These are phyloP conservation scores for Isaurus tuberculatus DNA, from an alignment of 92 coral and sea anemone genomes.

Conservation along the genomic window DNA sequence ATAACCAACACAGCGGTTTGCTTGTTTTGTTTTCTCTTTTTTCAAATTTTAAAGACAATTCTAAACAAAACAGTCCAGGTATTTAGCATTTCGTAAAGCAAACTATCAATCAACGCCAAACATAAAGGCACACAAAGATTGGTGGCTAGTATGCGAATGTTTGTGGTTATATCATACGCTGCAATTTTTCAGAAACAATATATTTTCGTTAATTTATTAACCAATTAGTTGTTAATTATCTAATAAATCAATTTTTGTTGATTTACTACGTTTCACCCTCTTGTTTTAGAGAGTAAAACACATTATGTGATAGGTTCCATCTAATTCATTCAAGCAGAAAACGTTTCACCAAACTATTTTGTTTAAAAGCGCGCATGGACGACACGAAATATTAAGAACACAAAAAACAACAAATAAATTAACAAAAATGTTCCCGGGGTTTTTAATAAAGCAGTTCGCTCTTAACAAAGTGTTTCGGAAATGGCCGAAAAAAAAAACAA, in stretches of 20 bases:
- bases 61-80: neutral
- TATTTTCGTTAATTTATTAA: neutral
- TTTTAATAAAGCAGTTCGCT: neutral
- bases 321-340: neutral
- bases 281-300: neutral
- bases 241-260: neutral
- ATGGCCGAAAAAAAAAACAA: neutral
- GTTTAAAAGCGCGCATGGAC: neutral
- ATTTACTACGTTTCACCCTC: neutral
- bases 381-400: neutral
- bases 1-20: neutral
- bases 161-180: neutral
- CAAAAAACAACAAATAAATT: neutral
- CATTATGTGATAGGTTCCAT: neutral
- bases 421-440: neutral
- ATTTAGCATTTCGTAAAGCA: neutral
- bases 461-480: neutral
- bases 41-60: neutral
- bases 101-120: slow-evolving; percentile 1
- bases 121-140: neutral
- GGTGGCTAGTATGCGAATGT: neutral
- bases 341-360: neutral
- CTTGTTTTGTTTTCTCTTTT: slow-evolving; percentile 18
- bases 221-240: neutral
- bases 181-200: neutral